Evolutionary conservation across 2,113 vertebrate species (phyloP), one percentile per base, ranked within the genome.

Genomic region (Bombycilla garrulus): DNA sequence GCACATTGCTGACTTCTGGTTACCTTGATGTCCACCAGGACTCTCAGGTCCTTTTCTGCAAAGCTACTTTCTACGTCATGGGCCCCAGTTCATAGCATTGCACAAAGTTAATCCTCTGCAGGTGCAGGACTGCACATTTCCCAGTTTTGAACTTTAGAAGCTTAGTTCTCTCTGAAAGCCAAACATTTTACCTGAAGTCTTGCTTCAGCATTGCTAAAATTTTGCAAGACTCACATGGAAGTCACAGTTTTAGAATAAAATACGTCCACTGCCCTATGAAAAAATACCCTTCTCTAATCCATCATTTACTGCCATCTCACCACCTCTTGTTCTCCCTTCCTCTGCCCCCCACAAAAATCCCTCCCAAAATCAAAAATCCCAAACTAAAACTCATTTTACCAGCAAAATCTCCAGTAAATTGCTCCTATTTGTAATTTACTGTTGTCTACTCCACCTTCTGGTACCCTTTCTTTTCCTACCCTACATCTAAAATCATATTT

Each of bases 281-380:
- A 29, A 91, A 60, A 35, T 38, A 50, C 16, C 11, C 7, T 61
- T 64, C 6, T 12, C 15, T 56, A 87, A 84, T 44, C 35, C 15
- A 44, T 23, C 56, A 87, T 54, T 77, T 47, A 29, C n/a, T 81
- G 23, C 5, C n/a, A 42, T 12, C 21, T 17, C 19, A 22, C 5
- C 2, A 40, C 12, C 6, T 69, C 35, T 71, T 77, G 36, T 38
- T 14, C 13, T 74, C 9, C 6, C 13, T 65, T 28, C 51, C 51
- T 66, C 10, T 45, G 11, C 6, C 21, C 6, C 5, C 8, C 8
- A 6, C 2, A 5, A 31, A 57, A 64, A 77, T 19, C 0, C 4
- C 4, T 62, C 12, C 2, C 20, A 38, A 88, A 91, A 24, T 8
- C 1, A 10, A 84, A 60, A 81, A 58, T 54, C 5, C 24, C 16